These are phyloP conservation scores for Poeciliopsis turneri DNA, from an alignment of 2,797 vertebrate species.

Conservation along the genomic window DNA sequence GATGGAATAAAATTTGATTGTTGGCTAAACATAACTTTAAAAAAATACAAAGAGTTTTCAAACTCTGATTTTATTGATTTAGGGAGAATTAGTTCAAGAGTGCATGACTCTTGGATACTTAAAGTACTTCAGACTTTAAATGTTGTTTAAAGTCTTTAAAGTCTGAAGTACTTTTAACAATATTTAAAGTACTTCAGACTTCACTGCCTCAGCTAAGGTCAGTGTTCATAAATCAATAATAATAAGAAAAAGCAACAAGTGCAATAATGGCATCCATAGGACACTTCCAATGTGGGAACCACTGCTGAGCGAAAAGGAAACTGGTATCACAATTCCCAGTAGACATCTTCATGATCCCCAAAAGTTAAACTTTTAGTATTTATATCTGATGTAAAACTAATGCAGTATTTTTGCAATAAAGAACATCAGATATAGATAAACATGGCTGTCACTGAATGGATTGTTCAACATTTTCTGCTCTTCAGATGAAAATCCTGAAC, in stretches of 20 bases:
- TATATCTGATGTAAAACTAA: background rate
- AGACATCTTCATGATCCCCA: background rate
- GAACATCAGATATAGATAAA: background rate
- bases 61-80: background rate
- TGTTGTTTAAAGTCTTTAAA: too few relatives aligned
- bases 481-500: background rate
- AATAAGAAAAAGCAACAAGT: background rate
- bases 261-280: background rate
- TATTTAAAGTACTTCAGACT: background rate
- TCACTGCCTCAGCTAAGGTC: background rate
- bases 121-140: background rate
- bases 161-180: too few relatives aligned
- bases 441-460: background rate
- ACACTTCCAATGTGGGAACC: background rate
- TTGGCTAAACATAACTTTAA: background rate
- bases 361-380: background rate
- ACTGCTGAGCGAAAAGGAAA: background rate
- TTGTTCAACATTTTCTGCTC: background rate
- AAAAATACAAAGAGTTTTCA: background rate
- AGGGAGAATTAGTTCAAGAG: background rate
- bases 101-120: background rate
- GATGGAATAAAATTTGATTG: background rate
- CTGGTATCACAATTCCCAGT: background rate
- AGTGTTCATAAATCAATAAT: background rate
- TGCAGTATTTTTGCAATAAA: background rate